Evolutionary conservation across 1,140 invertebrate genomes (phyloP), one percentile per base, ranked within the genome.

Genomic region (Sogatella furcifera): DNA sequence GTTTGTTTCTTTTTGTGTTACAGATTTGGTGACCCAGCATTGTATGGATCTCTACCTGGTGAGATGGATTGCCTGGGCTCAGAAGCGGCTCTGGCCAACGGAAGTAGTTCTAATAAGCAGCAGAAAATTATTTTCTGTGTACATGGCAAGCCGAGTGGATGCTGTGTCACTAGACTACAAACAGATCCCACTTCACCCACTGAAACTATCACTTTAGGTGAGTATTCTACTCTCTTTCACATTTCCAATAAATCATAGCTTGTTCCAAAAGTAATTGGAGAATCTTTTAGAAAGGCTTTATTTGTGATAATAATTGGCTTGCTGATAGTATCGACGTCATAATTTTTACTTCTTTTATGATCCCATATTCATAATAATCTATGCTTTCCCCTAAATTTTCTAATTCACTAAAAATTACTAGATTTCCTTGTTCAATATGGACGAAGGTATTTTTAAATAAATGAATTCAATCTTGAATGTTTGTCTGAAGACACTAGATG

Each of bases 71-170:
- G 15, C 15, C 21, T 49, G 46, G 46, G 15, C 21, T 22, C 46
- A 49, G 46, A 49, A 15, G 14, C 15, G 1, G 46, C 8, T 10
- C 15, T 22, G 15, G 46, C 46, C 15, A 49, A 22, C 14, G 21
- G 46, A 2, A 49, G 15, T 11, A 22, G 58, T 17, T 28, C 15
- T 11, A 49, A 52, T 28, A 21, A n/a, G n/a, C 17, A 52, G 14
- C 73, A 73, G 61, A 73, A 74, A 61, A 72, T 79, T 10, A 76
- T 79, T 14, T 78, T 75, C 62, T 80, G 78, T 52, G 73, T 80
- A 0, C 77, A 80, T 61, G 78, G 78, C 15, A 78, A 78, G 68
- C 67, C 78, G 4, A 76, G 73, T 0, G 77, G 77, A 5, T 80
- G 78, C 61, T 63, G 64, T 54, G 65, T 66, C 22, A 78, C 75